Base-by-base conservation (phyloP, 1,140 invertebrate genomes). In the Heliconius himera region DNA sequence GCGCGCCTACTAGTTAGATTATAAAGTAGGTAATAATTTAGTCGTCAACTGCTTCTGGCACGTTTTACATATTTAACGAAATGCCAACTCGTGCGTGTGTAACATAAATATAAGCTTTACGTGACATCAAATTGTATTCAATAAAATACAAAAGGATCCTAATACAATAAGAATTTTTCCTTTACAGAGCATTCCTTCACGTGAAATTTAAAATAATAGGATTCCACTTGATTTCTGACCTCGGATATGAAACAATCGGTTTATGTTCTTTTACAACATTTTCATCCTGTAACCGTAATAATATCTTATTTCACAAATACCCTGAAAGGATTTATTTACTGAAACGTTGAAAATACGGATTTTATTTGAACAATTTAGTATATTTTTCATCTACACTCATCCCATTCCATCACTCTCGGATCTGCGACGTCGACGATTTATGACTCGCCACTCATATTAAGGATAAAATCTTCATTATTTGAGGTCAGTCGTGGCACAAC, bases 211-310 rank as follows among this genome's bases (percentile, higher is more conserved):
- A 79, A 80, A 77, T 86, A 86, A 87, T 83, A 75, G 79, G 83
- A 86, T 86, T 83, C 85, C 80, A 79, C 79, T 83, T 86, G 84
- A 86, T 86, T 87, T 85, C 82, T 86, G 80, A 85, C 82, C 82
- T 70, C 51, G 16, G 70, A 74, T 70, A 72, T 70, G 56, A 80
- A 49, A 51, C 78, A 70, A 81, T 81, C 76, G 76, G 56, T 74
- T 81, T 78, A 77, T 49, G 33, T 70, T 73, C 26, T 76, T 49
- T 76, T 76, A 60, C 49, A 73, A 76, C 8, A 76, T 76, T 80
- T 80, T 56, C 74, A 51, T 80, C 73, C 54, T 80, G 66, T 80
- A 66, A 76, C 16, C 13, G 18, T 70, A n/a, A 76, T 51, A 46
- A 46, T 33, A n/a, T 76, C n/a, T 20, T 26, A 60, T 60, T 36